Evolutionary conservation across 2,113 vertebrate genomes (phyloP), one percentile per base, ranked within the genome.

Genomic region (Ovis canadensis): DNA sequence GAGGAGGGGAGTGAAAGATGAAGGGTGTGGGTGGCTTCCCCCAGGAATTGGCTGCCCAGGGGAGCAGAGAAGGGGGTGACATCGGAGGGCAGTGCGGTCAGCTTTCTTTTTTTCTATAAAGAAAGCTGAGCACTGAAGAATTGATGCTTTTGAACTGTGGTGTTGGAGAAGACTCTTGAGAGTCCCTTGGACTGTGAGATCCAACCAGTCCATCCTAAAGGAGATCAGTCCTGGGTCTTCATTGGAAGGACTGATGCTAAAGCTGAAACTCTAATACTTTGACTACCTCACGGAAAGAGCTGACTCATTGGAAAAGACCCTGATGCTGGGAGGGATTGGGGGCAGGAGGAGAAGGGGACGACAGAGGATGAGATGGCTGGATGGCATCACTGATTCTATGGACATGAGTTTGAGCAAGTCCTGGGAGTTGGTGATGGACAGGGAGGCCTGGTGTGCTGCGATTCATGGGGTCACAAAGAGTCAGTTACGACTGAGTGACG

Each of bases 201-300:
- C 67, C 10, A 71, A 3, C n/a, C n/a, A 71, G 2, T 71, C n/a
- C n/a, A 71, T 71, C 0, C n/a, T 71, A 6, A 71, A 71, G 64
- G 64, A 71, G 2, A 36, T 67, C 33, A 71, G n/a, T 6, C 64
- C n/a, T 36, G 19, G 9, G 17, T 23, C 0, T 71, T 36, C 33
- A 11, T 21, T 21, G 64, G 33, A 36, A 36, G 33, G 64, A 67
- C 17, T 19, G 64, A 67, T 67, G n/a, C 17, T 67, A 4, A 67
- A 67, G 7, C 64, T 67, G 33, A 67, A 67, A 9, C 64, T 67
- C 64, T 4, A 67, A 3, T 67, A 21, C 33, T 67, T 36, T 21
- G 64, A 33, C 33, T 0, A 36, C 3, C 33, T n/a, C 15, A n/a
- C n/a, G 16, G 0, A 2, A n/a, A 64, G 62, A 67, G 33, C 7